These are phyloP conservation scores for Selene dorsalis DNA, from an alignment of 2,797 vertebrate genomes.

Conservation along the genomic window DNA sequence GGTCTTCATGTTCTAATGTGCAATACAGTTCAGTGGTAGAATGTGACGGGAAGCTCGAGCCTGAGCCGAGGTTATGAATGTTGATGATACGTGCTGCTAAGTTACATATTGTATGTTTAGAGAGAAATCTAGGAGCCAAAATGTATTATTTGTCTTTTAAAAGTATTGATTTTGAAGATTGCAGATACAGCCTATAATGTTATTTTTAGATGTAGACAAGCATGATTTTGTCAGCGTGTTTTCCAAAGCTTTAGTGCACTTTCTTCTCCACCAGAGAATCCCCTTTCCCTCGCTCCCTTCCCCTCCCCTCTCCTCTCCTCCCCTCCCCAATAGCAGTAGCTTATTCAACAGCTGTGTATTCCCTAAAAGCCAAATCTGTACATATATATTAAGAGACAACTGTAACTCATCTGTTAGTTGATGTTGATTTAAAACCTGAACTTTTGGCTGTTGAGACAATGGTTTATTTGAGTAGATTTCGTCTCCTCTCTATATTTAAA, in stretches of 20 bases:
- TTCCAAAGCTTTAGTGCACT: conserved; percentile 77
- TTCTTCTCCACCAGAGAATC: conserved; percentile 82
- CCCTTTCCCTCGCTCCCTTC: no score
- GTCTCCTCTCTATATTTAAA: conserved; percentile 46
- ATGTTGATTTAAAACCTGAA: conserved; percentile 84
- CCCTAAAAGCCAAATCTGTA: conserved; percentile 90
- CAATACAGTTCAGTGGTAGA: conserved; percentile 69
- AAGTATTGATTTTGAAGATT: conserved; percentile 67
- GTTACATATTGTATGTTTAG: conserved; percentile 78
- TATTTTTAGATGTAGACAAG: conserved; percentile 75
- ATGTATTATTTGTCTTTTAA: conserved; percentile 77
- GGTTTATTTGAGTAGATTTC: conserved; percentile 52
- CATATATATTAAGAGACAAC: conserved; percentile 79
- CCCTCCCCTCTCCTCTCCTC: no score
- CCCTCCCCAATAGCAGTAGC: conserved; percentile 83
- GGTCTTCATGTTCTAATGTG: conserved; percentile 68
- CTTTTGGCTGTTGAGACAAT: conserved; percentile 77
- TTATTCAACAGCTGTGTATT: conserved; percentile 80
- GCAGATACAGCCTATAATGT: conserved; percentile 63
- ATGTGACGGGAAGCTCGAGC: conserved; percentile 40
- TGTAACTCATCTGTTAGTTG: conserved; percentile 75
- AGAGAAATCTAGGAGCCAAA: conserved; percentile 81
- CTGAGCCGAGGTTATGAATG: conserved; percentile 77
- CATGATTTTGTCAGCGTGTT: conserved; percentile 75
- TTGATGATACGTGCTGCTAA: conserved; percentile 88